Percentiles rank a stretch among this genome's conserved stretches.
Conservation (phyloP, 1,140 invertebrate genomes). For the Lysiphlebus fabarum region DNA sequence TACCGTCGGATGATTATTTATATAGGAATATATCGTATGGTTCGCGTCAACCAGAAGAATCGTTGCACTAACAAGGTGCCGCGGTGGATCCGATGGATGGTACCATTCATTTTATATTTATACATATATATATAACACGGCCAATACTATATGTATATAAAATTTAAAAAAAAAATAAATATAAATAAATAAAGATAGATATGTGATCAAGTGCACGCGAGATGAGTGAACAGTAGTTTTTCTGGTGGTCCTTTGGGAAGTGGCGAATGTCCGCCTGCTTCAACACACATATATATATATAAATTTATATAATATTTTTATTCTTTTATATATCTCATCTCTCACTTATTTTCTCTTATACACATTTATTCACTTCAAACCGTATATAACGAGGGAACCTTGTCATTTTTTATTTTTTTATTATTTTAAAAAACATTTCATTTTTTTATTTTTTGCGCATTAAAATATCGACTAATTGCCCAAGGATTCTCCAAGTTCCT, state of each 20-base stretch:
- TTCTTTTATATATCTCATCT: conserved; percentile 1
- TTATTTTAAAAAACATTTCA: no score
- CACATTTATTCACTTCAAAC: no score
- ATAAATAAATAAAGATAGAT: neutral
- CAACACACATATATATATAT: conserved; percentile 1
- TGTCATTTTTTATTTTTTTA: no score
- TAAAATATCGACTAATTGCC: conserved; percentile 58
- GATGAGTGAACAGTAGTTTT: conserved; percentile 45
- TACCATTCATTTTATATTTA: neutral
- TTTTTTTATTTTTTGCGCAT: conserved; percentile 55
- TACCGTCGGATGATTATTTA: conserved; percentile 46
- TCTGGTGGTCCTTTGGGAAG: conserved; percentile 45
- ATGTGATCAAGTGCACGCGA: neutral
- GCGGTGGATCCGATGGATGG: conserved; percentile 33
- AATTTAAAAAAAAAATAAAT: neutral
- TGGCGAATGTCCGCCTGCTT: conserved; percentile 32
- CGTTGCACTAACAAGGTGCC: conserved; percentile 55
- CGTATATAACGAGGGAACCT: conserved; percentile 44
- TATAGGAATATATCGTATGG: no score
- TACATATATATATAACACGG: neutral
- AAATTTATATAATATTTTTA: conserved; percentile 18
- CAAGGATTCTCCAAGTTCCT: conserved; percentile 44
- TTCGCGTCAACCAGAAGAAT: conserved; percentile 44
- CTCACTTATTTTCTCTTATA: neutral
- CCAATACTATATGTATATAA: neutral